Evolutionary conservation across 1,140 invertebrate species (phyloP), one percentile per base, ranked within the genome.

Genomic region (Hermetia illucens): DNA sequence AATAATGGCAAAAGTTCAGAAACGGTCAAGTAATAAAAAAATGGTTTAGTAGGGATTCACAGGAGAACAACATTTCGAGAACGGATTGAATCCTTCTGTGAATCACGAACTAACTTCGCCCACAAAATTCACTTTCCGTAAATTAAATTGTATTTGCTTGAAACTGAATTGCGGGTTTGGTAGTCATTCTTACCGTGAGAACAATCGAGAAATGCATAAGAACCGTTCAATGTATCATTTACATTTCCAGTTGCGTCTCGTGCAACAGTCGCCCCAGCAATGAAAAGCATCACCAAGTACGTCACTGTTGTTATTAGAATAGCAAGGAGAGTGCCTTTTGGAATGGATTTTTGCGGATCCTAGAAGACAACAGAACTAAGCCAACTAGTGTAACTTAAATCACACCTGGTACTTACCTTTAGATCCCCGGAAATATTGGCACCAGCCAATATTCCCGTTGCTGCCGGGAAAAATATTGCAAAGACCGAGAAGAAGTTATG

Each of bases 381-480:
- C 24, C 24, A 25, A 8, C 24, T 8, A 25, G 24, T 25, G n/a
- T n/a, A n/a, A n/a, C n/a, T n/a, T n/a, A n/a, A n/a, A n/a, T n/a
- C n/a, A n/a, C n/a, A n/a, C n/a, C n/a, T n/a, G 10, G 8, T 32
- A 42, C 42, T 58, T 62, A 87, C 85, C 69, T 79, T 82, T 19
- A 91, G 67, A 64, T 92, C 87, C 21, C 92, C 93, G 32, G 89
- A 94, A 50, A 98, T 96, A 58, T 97, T 86, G 6, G 87, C 87
- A 19, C 88, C 88, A 12, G 88, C 87, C 47, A 91, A 64, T 56
- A 96, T 95, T 17, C 93, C 93, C 19, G 92, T 97, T 9, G 91
- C 91, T 1, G 93, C 92, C 10, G 93, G 93, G 57, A 98, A 98
- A 65, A 96, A 98, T 36, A 97, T 87, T 6, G 90, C 75, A 64